These are phyloP conservation scores for Calameuta filiformis DNA, from an alignment of 2,888 invertebrate species.

Conservation along the genomic window DNA sequence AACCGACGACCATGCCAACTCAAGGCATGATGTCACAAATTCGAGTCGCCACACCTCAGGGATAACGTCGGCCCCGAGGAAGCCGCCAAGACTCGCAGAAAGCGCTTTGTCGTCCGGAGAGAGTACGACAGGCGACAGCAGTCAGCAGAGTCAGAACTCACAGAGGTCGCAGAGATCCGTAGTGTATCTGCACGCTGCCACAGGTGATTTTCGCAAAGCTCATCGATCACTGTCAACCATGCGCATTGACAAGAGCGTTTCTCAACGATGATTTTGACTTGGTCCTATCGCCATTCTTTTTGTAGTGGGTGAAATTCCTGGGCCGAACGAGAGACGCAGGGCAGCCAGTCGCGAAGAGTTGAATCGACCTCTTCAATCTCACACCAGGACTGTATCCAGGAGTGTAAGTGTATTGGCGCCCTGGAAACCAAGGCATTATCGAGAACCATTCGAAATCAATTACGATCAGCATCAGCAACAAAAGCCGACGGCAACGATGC, in stretches of 20 bases:
- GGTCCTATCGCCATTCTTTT: constrained; percentile 26
- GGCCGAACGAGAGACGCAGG: constrained; percentile 74
- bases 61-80: constrained; percentile 52
- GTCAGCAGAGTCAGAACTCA: constrained; percentile 72
- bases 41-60: constrained; percentile 55
- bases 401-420: constrained; percentile 88
- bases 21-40: constrained; percentile 56
- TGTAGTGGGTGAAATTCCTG: constrained; percentile 85
- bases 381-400: constrained; percentile 78
- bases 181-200: constrained; percentile 86
- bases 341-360: constrained; percentile 82
- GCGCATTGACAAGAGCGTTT: not conserved
- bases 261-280: not conserved
- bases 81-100: constrained; percentile 58
- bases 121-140: constrained; percentile 69
- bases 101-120: constrained; percentile 64
- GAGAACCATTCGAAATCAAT: constrained; percentile 81
- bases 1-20: constrained; percentile 52
- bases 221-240: not conserved
- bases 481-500: constrained; percentile 61
- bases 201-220: constrained; percentile 68
- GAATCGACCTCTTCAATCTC: constrained; percentile 71
- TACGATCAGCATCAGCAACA: constrained; percentile 72
- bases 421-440: constrained; percentile 82
- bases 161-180: constrained; percentile 80